Evolutionary conservation across 1,140 invertebrate species (phyloP).

Genomic region (Belonocnema kinseyi): DNA sequence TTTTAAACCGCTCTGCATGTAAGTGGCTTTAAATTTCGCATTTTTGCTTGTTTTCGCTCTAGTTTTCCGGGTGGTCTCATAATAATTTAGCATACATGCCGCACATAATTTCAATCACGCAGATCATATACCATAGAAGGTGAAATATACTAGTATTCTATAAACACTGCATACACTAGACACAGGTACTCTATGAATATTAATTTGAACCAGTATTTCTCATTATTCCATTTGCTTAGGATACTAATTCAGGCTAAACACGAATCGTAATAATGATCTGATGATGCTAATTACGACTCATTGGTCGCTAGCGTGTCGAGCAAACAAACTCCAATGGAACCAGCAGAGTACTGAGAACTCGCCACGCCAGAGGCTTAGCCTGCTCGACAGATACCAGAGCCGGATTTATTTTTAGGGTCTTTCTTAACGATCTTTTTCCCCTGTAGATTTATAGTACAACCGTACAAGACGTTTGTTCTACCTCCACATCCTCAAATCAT

Average conservation of each 20-base stretch:
- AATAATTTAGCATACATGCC: not conserved
- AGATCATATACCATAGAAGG: not conserved
- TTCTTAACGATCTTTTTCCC: not conserved
- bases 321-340: slow-evolving; percentile 51
- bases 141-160: not conserved
- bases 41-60: too few relatives aligned
- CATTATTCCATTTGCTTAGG: not conserved
- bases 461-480: slow-evolving; percentile 19
- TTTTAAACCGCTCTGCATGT: too few relatives aligned
- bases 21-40: too few relatives aligned
- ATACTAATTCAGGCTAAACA: slow-evolving; percentile 54
- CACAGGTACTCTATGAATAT: not conserved
- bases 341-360: slow-evolving; percentile 21
- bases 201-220: slow-evolving; percentile 5
- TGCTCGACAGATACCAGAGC: slow-evolving; percentile 7
- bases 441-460: slow-evolving; percentile 11
- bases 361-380: slow-evolving; percentile 4
- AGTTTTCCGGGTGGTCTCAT: too few relatives aligned
- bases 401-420: slow-evolving; percentile 24
- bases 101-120: not conserved
- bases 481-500: slow-evolving; percentile 14
- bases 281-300: slow-evolving; percentile 59
- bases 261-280: slow-evolving; percentile 64
- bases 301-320: slow-evolving; percentile 55
- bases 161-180: not conserved